Evolutionary conservation across 1,140 invertebrate species (phyloP).

Genomic region (Contarinia nasturtii): DNA sequence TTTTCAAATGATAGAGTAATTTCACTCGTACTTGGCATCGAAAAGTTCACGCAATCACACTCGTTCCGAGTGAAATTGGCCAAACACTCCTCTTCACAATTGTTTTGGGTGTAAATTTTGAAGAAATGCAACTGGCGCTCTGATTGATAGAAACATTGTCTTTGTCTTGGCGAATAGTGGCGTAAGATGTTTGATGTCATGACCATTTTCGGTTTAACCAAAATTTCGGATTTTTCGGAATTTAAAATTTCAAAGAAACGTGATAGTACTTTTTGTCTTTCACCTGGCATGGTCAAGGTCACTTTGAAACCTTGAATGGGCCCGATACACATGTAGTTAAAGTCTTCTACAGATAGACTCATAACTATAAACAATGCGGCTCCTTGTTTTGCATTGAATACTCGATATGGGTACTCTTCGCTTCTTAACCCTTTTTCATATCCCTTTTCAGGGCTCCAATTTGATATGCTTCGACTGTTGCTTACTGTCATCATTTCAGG

Average conservation of each 20-base stretch:
- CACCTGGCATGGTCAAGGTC: neutral
- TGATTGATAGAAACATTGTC: conserved; percentile 32
- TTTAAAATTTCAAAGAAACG: neutral
- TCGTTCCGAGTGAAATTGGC: conserved; percentile 35
- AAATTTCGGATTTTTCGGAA: conserved; percentile 31
- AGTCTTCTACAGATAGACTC: conserved; percentile 31
- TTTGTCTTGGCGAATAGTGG: conserved; percentile 25
- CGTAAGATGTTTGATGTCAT: conserved; percentile 32
- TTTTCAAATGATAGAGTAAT: neutral
- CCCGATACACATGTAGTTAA: conserved; percentile 43
- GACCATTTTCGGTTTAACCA: conserved; percentile 34
- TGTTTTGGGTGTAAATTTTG: conserved; percentile 37
- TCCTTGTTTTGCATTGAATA: no score
- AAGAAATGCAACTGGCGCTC: conserved; percentile 42
- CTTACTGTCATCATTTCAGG: no score
- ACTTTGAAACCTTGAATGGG: conserved; percentile 47
- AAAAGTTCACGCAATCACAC: conserved; percentile 38
- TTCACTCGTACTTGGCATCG: conserved; percentile 40
- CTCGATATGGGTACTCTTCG: no score
- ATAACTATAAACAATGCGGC: conserved; percentile 10
- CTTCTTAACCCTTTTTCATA: no score
- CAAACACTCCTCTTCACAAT: conserved; percentile 42
- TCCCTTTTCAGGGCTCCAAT: no score
- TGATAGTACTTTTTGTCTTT: neutral
- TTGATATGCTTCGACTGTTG: no score